phyloP scores from a whole-genome alignment of 2,888 invertebrate species.

The Petrolisthes cinctipes region DNA sequence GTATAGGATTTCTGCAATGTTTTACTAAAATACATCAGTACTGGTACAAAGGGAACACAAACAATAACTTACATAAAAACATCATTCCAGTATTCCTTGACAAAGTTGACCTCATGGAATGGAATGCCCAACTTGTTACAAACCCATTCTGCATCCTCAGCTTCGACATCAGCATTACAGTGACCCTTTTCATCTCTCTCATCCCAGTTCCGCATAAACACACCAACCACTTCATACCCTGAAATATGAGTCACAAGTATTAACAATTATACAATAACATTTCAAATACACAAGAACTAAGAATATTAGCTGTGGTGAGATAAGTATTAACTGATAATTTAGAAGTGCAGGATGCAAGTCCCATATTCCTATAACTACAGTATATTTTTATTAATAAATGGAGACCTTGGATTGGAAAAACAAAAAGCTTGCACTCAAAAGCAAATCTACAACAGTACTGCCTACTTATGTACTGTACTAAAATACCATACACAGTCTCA shows the following conservation, averaged over 20 bases:
- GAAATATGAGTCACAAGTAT: conserved; percentile 29
- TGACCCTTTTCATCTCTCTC: conserved; percentile 83
- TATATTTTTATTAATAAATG: too few relatives aligned
- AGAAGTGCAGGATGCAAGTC: neutral
- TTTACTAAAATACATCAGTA: neutral
- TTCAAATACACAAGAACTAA: neutral
- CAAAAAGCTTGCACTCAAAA: too few relatives aligned
- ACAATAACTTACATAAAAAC: conserved; percentile 72
- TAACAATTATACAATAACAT: neutral
- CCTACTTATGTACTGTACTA: too few relatives aligned
- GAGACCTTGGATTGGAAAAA: too few relatives aligned
- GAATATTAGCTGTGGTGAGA: neutral
- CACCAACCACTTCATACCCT: conserved; percentile 87
- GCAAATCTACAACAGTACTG: too few relatives aligned
- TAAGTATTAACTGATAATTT: neutral
- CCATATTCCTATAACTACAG: too few relatives aligned
- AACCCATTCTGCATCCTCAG: conserved; percentile 85
- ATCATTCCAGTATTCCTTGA: conserved; percentile 79
- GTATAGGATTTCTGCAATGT: too few relatives aligned
- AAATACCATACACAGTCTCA: too few relatives aligned
- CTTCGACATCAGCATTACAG: conserved; percentile 86
- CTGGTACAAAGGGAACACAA: neutral
- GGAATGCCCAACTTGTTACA: conserved; percentile 85
- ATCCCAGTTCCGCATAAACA: conserved; percentile 98
- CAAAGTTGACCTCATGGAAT: conserved; percentile 87